phyloP scores from a whole-genome alignment of 64 coral and sea anemone genomes.

The Montipora capricornis region DNA sequence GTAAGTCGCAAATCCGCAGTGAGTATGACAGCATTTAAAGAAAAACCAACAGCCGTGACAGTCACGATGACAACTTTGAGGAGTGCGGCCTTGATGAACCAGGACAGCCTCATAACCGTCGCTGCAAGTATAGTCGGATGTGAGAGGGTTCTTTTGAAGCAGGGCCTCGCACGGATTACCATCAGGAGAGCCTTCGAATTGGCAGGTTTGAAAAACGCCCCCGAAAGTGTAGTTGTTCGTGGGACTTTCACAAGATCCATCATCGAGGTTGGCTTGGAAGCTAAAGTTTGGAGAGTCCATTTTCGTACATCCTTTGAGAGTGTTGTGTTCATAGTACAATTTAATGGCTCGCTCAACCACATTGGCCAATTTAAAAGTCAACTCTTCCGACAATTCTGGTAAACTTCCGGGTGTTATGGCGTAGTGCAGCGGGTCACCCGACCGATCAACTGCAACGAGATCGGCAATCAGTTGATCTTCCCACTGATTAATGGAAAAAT shows the following conservation, averaged over 20 bases:
- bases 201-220: constrained; percentile 90
- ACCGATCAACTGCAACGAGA: constrained; percentile 82
- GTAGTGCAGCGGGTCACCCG: constrained; percentile 86
- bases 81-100: constrained; percentile 78
- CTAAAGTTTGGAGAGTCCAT: constrained; percentile 90
- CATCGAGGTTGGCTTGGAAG: constrained; percentile 93
- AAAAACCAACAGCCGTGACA: constrained; percentile 68
- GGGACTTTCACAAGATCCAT: constrained; percentile 81
- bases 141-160: constrained; percentile 85
- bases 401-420: constrained; percentile 63
- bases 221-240: constrained; percentile 93
- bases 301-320: constrained; percentile 86
- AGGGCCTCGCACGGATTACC: constrained; percentile 70
- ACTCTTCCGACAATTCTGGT: constrained; percentile 76
- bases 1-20: constrained; percentile 70
- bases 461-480: constrained; percentile 76
- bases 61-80: constrained; percentile 46
- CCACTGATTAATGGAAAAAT: constrained; percentile 86
- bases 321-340: constrained; percentile 85
- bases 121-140: constrained; percentile 72
- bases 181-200: constrained; percentile 41
- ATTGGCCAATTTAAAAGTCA: constrained; percentile 43
- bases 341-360: constrained; percentile 79
- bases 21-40: constrained; percentile 75
- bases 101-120: constrained; percentile 81